phyloP scores from a whole-genome alignment of 2,797 vertebrate genomes.

The Sebastolobus alascanus region DNA sequence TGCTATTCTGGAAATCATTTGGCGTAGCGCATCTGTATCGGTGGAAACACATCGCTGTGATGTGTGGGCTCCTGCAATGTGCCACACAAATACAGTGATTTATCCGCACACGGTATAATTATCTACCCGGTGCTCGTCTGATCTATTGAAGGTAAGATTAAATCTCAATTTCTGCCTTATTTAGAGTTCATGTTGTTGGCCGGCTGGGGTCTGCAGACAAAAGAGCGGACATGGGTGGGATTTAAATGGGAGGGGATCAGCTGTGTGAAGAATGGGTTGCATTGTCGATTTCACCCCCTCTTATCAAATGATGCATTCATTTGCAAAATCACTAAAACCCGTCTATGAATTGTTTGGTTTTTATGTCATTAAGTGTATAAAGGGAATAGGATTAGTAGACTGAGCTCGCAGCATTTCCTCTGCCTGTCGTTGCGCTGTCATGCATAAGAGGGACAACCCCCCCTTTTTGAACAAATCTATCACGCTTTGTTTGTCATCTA shows the following conservation, averaged over 20 bases:
- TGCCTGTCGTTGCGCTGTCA: conserved; percentile 24
- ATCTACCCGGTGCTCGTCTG: neutral
- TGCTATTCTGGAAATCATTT: conserved; percentile 68
- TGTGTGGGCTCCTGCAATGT: conserved; percentile 22
- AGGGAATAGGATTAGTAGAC: neutral
- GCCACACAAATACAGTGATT: conserved; percentile 2
- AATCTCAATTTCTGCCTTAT: neutral
- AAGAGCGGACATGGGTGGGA: conserved; percentile 83
- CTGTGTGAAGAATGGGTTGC: conserved; percentile 63
- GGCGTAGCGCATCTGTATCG: conserved; percentile 80
- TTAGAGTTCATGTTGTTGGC: conserved; percentile 4
- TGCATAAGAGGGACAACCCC: conserved; percentile 23
- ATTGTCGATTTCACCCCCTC: conserved; percentile 52
- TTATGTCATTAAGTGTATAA: neutral
- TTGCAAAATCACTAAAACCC: neutral
- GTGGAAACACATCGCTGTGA: conserved; percentile 16
- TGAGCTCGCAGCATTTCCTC: conserved; percentile 3
- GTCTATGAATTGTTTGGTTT: neutral
- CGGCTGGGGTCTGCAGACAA: conserved; percentile 72
- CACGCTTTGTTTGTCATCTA: conserved; percentile 50
- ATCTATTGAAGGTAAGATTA: conserved; percentile 68
- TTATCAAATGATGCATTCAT: neutral
- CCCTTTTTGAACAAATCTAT: conserved; percentile 9
- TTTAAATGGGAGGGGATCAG: conserved; percentile 83
- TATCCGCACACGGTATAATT: neutral